A percentile compares a stretch with the other conserved stretches of the same genome.
Conservation (phyloP, 2,888 invertebrate genomes). For the Rhagonycha lutea region DNA sequence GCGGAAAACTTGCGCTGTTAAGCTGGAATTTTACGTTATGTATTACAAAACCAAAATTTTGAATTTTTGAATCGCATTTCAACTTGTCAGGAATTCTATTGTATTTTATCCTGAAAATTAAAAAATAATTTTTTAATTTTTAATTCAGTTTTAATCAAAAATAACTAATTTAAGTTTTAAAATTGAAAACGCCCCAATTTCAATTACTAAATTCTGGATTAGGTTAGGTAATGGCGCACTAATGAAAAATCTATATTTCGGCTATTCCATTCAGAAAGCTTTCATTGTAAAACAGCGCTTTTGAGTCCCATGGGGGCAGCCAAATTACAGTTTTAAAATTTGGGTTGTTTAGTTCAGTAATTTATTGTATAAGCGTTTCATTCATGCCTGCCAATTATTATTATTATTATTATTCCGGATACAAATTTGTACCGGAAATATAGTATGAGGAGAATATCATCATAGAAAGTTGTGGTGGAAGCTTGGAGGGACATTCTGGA, state of each 20-base stretch:
- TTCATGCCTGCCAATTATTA: no score
- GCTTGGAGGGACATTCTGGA: constrained; percentile 15
- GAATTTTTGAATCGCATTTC: no score
- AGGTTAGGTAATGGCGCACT: not conserved
- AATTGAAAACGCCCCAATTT: not conserved
- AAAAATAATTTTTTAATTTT: no score
- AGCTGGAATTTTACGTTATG: no score
- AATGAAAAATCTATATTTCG: not conserved
- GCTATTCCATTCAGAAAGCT: not conserved
- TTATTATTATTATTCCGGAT: constrained; percentile 6
- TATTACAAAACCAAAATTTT: no score
- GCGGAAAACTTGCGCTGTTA: no score
- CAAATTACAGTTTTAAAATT: not conserved
- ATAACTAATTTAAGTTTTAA: no score
- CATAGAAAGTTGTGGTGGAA: constrained; percentile 18
- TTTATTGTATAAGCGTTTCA: not conserved
- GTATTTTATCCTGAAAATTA: no score
- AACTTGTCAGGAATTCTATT: no score
- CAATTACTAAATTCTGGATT: not conserved
- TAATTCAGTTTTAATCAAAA: no score
- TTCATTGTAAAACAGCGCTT: not conserved
- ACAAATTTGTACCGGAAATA: constrained; percentile 29
- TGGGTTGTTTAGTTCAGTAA: not conserved
- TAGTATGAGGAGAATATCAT: constrained; percentile 33
- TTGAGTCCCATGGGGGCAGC: not conserved